Conservation (phyloP, 2,888 invertebrate genomes). For the Mesochorus sp. region DNA sequence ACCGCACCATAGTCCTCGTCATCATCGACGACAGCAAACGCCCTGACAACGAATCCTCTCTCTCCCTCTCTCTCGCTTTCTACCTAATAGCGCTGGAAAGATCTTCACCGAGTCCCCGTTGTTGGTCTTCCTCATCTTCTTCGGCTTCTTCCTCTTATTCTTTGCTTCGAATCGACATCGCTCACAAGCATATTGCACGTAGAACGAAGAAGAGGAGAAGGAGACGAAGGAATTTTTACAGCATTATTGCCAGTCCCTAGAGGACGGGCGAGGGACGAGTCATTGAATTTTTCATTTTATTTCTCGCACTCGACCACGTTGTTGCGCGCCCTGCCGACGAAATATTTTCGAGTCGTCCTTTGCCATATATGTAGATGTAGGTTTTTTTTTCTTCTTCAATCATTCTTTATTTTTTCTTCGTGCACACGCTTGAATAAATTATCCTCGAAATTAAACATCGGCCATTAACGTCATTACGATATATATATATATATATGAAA, state of each 20-base stretch:
- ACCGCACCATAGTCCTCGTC: neutral
- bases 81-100: neutral
- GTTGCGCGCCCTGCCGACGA: conserved; percentile 5
- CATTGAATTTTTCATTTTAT: conserved; percentile 31
- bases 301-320: neutral
- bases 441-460: conserved; percentile 49
- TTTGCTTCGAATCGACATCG: conserved; percentile 5
- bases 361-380: neutral
- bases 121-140: conserved; percentile 8
- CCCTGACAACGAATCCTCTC: conserved; percentile 19
- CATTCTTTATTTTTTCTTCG: neutral
- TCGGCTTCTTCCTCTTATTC: neutral
- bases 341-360: conserved; percentile 17
- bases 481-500: conserved; percentile 32
- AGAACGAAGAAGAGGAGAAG: neutral
- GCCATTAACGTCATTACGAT: conserved; percentile 53
- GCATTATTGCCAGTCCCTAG: conserved; percentile 1
- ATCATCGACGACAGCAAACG: conserved; percentile 28
- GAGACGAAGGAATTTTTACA: conserved; percentile 15
- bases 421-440: conserved; percentile 35
- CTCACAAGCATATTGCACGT: conserved; percentile 7
- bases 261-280: conserved; percentile 2
- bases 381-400: neutral
- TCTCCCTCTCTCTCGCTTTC: neutral
- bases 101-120: neutral